These are phyloP conservation scores for Agapornis canus DNA, from an alignment of 2,797 vertebrate genomes.

Conservation along the genomic window DNA sequence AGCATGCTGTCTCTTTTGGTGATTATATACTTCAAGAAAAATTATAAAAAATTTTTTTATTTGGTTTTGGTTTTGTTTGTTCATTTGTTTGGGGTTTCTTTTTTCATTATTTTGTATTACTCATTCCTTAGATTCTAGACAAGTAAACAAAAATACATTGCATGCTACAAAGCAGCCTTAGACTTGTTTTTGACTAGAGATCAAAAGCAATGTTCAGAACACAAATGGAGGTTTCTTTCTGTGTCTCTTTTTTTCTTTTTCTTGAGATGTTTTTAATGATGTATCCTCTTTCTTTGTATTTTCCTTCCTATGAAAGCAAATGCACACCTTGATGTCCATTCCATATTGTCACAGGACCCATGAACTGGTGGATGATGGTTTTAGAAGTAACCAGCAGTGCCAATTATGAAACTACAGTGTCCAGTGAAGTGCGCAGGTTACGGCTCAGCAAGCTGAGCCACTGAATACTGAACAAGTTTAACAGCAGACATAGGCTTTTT, in stretches of 20 bases:
- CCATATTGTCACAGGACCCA: neutral
- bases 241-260: too few relatives aligned
- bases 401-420: neutral
- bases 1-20: neutral
- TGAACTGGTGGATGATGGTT: neutral
- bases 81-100: neutral
- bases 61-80: neutral
- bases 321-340: neutral
- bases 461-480: neutral
- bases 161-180: neutral
- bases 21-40: neutral
- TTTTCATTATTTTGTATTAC: neutral
- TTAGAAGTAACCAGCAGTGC: neutral
- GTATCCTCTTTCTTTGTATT: neutral
- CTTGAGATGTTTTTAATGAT: neutral
- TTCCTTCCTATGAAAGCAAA: constrained; percentile 1
- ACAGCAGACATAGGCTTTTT: neutral
- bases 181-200: neutral
- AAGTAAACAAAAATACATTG: neutral
- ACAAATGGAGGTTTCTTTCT: accelerated
- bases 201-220: neutral
- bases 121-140: neutral
- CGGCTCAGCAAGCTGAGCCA: neutral
- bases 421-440: neutral
- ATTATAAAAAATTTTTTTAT: too few relatives aligned